Base-by-base conservation (phyloP, 2,888 invertebrate species). In the Heteropelma amictum region DNA sequence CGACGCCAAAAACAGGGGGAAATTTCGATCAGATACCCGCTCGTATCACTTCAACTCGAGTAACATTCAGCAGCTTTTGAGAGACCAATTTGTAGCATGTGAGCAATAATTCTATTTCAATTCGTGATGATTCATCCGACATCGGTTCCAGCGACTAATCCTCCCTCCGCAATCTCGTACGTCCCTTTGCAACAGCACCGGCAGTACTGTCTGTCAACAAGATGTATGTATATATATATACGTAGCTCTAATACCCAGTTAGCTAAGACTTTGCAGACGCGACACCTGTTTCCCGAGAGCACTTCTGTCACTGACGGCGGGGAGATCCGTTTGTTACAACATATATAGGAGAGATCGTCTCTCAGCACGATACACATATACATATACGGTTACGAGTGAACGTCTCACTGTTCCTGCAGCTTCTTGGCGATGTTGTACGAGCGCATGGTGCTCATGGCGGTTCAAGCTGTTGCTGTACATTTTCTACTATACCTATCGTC, bases 261-360 rank as follows among this genome's bases (percentile, higher is more conserved):
- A 67, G 63, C 72, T 76, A 72, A 76, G 73, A 77, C 78, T 78
- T 77, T 56, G 77, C 67, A 77, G 77, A 81, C 71, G 76, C 81
- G 81, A 83, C 85, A 84, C 85, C 85, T 85, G 84, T 81, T 81
- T 79, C 81, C 71, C 74, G 38, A 53, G 61, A 74, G n/a, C 77
- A 77, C 72, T 81, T 83, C 79, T 79, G 80, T 61, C 42, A 70
- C 63, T 79, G 84, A 83, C 83, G 76, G 77, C n/a, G 71, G 78
- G 78, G 77, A 77, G 81, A 82, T 84, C 82, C 78, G 78, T 83
- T 84, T 83, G 82, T 84, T 80, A 82, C 81, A 77, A 75, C 76
- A 58, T 76, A 64, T n/a, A n/a, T n/a, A n/a, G n/a, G n/a, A 56
- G 74, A 71, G 68, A 61, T 75, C 81, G 79, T 82, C 78, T 69